phyloP scores from a whole-genome alignment of 1,140 invertebrate species.

The Drosophila insularis region DNA sequence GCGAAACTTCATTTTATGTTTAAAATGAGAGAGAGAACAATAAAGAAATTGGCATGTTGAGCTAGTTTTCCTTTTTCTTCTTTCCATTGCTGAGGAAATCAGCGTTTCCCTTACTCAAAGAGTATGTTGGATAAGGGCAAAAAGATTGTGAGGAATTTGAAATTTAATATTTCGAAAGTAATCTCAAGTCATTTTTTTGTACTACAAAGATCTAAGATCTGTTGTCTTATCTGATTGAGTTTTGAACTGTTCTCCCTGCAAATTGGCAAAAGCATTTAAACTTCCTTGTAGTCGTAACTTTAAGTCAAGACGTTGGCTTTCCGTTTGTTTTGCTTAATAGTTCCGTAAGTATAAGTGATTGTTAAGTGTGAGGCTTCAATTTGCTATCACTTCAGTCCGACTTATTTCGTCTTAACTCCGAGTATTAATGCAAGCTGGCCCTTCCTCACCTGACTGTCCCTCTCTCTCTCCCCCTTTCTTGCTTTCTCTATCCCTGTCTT shows the following conservation, averaged over 20 bases:
- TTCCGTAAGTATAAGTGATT: constrained; percentile 1
- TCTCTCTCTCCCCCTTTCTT: not conserved
- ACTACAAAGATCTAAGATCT: no score
- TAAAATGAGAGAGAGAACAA: not conserved
- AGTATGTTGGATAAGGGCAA: not conserved
- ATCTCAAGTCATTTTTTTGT: no score
- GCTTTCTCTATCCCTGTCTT: no score
- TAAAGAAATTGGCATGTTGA: not conserved
- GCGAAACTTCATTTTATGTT: not conserved
- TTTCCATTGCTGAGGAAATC: not conserved
- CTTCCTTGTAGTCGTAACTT: not conserved
- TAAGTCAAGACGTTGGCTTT: not conserved
- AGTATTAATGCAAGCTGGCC: constrained; percentile 2
- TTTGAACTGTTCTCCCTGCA: no score
- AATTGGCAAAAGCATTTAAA: not conserved
- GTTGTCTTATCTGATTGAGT: no score
- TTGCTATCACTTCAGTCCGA: constrained; percentile 3
- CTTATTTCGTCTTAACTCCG: not conserved
- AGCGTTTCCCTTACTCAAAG: not conserved
- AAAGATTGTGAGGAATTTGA: not conserved
- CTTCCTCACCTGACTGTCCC: not conserved
- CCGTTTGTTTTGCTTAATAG: constrained; percentile 3
- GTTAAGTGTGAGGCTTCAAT: constrained; percentile 1
- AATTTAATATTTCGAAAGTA: no score
- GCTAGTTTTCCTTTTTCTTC: not conserved